A percentile compares a stretch with the other conserved stretches of the same genome.
Conservation (phyloP, 2,888 invertebrate genomes). For the Parascotia fuliginaria region DNA sequence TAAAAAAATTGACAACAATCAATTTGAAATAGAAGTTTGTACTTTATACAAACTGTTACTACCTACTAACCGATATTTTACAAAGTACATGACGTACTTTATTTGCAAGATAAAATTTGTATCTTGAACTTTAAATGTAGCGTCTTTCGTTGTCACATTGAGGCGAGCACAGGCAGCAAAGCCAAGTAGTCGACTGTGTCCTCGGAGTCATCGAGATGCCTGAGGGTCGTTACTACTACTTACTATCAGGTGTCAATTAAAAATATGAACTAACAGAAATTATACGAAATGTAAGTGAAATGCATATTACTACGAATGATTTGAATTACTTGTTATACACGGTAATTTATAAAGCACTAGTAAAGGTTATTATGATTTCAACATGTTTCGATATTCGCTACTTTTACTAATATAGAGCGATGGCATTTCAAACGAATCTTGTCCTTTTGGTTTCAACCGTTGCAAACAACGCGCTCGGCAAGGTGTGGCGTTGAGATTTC, state of each 20-base stretch:
- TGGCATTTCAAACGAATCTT: constrained; percentile 8
- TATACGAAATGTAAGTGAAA: background rate
- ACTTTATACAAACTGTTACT: no score
- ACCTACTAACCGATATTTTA: background rate
- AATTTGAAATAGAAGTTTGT: no score
- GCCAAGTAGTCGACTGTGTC: no score
- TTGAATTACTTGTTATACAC: background rate
- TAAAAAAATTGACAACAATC: no score
- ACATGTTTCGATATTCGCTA: constrained; percentile 1
- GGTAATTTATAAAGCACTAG: background rate
- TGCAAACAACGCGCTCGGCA: constrained; percentile 7
- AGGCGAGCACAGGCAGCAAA: no score
- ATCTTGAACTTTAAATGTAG: no score
- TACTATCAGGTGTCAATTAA: no score
- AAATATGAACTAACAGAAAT: background rate
- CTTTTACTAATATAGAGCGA: constrained; percentile 9
- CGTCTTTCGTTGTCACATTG: no score
- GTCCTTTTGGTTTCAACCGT: constrained; percentile 10
- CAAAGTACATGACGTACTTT: background rate
- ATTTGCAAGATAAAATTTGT: no score
- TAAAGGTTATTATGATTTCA: no score
- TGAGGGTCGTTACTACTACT: no score
- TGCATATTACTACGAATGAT: background rate
- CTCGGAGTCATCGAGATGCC: no score
- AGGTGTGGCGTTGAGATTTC: constrained; percentile 27